Evolutionary conservation across 2,797 vertebrate species (phyloP).

Genomic region (Avahi laniger): DNA sequence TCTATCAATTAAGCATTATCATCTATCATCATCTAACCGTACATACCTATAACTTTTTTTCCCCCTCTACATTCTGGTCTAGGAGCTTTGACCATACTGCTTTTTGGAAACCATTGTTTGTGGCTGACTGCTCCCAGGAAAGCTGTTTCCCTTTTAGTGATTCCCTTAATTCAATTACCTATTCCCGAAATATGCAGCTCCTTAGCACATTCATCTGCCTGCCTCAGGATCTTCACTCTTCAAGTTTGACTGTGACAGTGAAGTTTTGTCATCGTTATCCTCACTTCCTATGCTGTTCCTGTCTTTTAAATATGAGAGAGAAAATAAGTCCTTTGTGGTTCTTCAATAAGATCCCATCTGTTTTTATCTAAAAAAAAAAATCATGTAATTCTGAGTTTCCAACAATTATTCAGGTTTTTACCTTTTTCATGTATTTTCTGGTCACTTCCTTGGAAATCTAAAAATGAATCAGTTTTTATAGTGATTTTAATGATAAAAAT

Average conservation of each 20-base stretch:
- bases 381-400: background rate
- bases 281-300: background rate
- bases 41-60: background rate
- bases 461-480: background rate
- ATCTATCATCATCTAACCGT: background rate
- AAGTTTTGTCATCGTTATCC: background rate
- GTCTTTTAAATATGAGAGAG: background rate
- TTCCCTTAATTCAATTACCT: background rate
- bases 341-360: background rate
- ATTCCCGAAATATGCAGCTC: background rate
- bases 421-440: background rate
- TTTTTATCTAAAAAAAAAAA: background rate
- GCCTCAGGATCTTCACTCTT: background rate
- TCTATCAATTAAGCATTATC: background rate
- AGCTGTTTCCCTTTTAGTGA: background rate
- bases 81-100: fast-evolving
- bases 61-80: background rate
- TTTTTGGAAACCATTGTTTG: background rate
- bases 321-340: background rate
- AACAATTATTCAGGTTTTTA: background rate
- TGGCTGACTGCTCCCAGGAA: background rate
- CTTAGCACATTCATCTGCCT: background rate
- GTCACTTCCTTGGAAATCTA: background rate
- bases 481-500: background rate
- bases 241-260: background rate